A percentile compares a stretch with the other conserved stretches of the same genome.
These are phyloP conservation scores for Sardina pilchardus DNA, from an alignment of 2,113 vertebrate genomes.

Conservation along the genomic window DNA sequence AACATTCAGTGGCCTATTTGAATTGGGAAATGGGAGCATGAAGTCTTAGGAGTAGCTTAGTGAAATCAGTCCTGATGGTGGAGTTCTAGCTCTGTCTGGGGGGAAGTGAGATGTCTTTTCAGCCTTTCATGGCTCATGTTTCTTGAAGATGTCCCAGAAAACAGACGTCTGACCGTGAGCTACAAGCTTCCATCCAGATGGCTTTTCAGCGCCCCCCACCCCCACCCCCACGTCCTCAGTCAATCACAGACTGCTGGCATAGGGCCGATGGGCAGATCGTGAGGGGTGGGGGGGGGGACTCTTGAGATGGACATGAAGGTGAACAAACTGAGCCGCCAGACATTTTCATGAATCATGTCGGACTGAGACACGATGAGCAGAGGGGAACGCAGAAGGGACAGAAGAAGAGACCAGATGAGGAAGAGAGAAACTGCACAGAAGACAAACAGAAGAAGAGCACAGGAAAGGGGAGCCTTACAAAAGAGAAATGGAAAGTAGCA, in stretches of 20 bases:
- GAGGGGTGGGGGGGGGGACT: background rate
- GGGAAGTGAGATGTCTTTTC: too few species aligned
- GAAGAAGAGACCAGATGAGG: background rate
- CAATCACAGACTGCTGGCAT: slow-evolving; percentile 21
- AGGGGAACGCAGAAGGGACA: background rate
- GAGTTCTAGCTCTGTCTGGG: too few species aligned
- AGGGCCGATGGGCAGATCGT: slow-evolving; percentile 8
- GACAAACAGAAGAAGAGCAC: background rate
- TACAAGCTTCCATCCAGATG: slow-evolving; percentile 26
- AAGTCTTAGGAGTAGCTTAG: background rate
- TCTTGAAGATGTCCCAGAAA: slow-evolving; percentile 14
- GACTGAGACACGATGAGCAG: background rate
- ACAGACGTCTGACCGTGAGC: slow-evolving; percentile 31
- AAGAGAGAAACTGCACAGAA: background rate
- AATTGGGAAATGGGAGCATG: background rate
- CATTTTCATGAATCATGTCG: background rate
- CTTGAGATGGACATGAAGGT: slow-evolving; percentile 18
- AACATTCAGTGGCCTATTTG: background rate
- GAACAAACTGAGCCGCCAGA: slow-evolving; percentile 33
- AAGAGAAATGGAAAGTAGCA: background rate
- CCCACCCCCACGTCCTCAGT: background rate
- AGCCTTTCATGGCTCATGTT: background rate
- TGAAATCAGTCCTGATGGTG: background rate
- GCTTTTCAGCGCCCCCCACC: background rate
- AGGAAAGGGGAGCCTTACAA: background rate